Evolutionary conservation across 2,797 vertebrate species (phyloP), one percentile per base, ranked within the genome.

Genomic region (Thamnophis elegans): DNA sequence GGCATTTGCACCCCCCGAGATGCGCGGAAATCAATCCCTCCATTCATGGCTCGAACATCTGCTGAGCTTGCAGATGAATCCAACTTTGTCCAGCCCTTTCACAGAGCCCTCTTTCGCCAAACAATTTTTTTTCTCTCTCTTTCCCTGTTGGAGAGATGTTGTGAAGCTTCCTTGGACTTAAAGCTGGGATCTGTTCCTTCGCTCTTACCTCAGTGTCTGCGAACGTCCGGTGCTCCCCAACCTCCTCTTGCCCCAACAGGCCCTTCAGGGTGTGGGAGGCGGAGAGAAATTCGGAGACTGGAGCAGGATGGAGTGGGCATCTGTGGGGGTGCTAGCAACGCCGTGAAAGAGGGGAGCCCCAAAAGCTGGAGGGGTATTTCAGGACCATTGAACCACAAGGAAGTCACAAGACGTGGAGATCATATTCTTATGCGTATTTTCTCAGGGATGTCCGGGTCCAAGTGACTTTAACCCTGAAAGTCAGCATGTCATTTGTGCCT

Each of bases 91-190:
- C 91, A 95, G 95, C 92, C 94, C 89, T 88, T 92, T 82, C 85
- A 90, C 88, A 93, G 92, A 93, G 95, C 96, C 94, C 92, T 36
- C 92, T 90, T 93, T 54, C 96, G 95, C 96, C 96, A 96, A 95
- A 96, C 95, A 96, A 96, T 96, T 95, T 95, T 96, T 96, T 96
- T n/a, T n/a, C n/a, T n/a, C n/a, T 96, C 97, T 97, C 95, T 96
- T 92, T 95, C 93, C 94, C 93, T 93, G 16, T 26, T 20, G 42
- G 26, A 58, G 53, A 55, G 60, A 87, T 14, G 58, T n/a, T 7
- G 26, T 12, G 32, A 56, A 86, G 5, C n/a, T 60, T 36, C 22
- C 58, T 65, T 65, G 16, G 53, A 13, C 51, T 60, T 85, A 26
- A 89, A 54, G 25, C 73, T 36, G 58, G 0, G 25, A 55, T 62